Conservation (phyloP, 1,140 invertebrate species). For the Mamestra configurata region DNA sequence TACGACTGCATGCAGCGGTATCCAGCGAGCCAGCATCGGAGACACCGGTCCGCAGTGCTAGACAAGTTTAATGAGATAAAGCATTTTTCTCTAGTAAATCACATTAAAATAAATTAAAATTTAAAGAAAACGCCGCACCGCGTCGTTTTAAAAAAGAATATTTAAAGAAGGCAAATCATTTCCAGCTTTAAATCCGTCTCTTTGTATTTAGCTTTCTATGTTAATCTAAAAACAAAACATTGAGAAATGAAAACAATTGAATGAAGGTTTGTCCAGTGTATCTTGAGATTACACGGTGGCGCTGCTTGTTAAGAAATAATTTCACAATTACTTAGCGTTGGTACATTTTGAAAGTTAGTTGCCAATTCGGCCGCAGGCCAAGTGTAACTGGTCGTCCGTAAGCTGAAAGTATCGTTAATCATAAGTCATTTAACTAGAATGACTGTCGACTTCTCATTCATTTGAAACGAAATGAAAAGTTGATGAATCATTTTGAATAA, state of each 20-base stretch:
- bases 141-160: too few species aligned
- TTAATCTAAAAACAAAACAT: conserved; percentile 2
- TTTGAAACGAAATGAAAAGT: conserved; percentile 17
- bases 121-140: too few species aligned
- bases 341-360: background rate
- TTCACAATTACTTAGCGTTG: background rate
- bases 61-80: too few species aligned
- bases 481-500: conserved; percentile 45
- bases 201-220: background rate
- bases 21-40: too few species aligned
- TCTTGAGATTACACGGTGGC: background rate
- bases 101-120: too few species aligned
- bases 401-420: conserved; percentile 26
- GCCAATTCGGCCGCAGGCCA: background rate
- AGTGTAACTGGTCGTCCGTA: background rate
- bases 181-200: background rate
- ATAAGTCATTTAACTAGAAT: conserved; percentile 40
- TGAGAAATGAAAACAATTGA: background rate
- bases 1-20: too few species aligned
- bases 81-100: too few species aligned
- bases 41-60: too few species aligned
- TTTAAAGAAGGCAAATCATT: background rate
- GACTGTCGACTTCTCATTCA: conserved; percentile 28
- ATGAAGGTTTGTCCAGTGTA: background rate
- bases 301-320: background rate